Conservation (phyloP, 2,113 vertebrate genomes). For the Larimichthys crocea region DNA sequence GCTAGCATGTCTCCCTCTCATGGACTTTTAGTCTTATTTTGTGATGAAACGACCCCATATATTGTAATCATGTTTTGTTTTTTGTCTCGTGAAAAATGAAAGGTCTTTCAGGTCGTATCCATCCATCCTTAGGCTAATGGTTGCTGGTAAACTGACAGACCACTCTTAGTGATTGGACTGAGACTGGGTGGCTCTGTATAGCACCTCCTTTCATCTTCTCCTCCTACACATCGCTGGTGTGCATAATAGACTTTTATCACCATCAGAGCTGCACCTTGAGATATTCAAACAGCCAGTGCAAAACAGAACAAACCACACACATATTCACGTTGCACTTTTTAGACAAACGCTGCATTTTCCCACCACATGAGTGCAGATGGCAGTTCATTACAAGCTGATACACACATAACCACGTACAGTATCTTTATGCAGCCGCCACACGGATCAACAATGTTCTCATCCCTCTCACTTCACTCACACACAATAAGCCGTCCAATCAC, state of each 20-base stretch:
- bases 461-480: constrained; percentile 37
- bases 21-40: not conserved
- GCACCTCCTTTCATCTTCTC: constrained; percentile 42
- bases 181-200: constrained; percentile 21
- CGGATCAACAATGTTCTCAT: constrained; percentile 45
- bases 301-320: constrained; percentile 2
- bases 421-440: constrained; percentile 25
- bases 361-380: constrained; percentile 33
- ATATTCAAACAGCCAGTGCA: constrained; percentile 11
- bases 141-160: constrained; percentile 21
- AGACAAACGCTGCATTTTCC: constrained; percentile 11
- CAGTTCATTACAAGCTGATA: constrained; percentile 27
- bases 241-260: not conserved
- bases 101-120: too few species aligned
- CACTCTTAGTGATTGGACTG: constrained; percentile 26
- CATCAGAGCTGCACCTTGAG: not conserved
- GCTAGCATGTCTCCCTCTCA: too few species aligned
- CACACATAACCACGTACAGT: constrained; percentile 19
- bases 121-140: not conserved
- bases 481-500: constrained; percentile 35
- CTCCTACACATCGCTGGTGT: not conserved
- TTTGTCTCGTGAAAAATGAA: not conserved
- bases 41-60: not conserved
- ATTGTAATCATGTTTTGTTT: not conserved
- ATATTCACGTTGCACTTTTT: not conserved